phyloP scores from a whole-genome alignment of 2,113 vertebrate species.

The Ovibos moschatus region DNA sequence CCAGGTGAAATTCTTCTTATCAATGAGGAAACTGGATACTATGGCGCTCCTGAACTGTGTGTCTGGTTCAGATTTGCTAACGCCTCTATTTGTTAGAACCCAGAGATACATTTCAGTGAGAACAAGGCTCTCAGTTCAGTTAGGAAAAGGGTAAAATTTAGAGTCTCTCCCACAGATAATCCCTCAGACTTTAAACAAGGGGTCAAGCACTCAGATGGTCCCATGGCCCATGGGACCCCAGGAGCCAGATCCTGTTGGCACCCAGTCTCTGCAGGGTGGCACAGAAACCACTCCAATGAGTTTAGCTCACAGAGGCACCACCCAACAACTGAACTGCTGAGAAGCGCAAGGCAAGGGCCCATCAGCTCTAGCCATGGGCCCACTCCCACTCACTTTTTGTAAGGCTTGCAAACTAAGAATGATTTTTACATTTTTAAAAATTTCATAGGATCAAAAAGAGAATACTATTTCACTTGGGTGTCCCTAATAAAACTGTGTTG shows the following conservation, averaged over 20 bases:
- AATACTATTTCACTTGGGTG: not conserved
- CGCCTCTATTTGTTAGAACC: not conserved
- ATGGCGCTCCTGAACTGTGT: accelerated
- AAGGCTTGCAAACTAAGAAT: not conserved
- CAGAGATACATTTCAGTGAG: not conserved
- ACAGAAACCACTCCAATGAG: accelerated
- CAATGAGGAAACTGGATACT: accelerated
- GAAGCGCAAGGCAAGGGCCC: not conserved
- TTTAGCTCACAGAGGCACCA: not conserved
- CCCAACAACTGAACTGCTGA: accelerated
- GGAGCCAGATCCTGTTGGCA: accelerated
- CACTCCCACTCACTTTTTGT: not conserved
- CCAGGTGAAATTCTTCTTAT: not conserved
- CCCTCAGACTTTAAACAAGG: not conserved
- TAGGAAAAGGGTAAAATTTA: not conserved
- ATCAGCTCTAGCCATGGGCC: accelerated
- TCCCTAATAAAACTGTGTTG: not conserved
- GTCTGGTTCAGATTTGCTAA: not conserved
- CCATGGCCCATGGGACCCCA: not conserved
- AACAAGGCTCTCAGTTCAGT: not conserved
- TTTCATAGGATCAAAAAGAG: not conserved
- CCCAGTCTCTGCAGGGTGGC: accelerated
- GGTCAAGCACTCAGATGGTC: not conserved
- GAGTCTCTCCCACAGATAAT: not conserved
- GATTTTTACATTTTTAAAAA: not conserved